Conservation (phyloP, 1,140 invertebrate genomes). For the Paramacrobiotus metropolitanus region DNA sequence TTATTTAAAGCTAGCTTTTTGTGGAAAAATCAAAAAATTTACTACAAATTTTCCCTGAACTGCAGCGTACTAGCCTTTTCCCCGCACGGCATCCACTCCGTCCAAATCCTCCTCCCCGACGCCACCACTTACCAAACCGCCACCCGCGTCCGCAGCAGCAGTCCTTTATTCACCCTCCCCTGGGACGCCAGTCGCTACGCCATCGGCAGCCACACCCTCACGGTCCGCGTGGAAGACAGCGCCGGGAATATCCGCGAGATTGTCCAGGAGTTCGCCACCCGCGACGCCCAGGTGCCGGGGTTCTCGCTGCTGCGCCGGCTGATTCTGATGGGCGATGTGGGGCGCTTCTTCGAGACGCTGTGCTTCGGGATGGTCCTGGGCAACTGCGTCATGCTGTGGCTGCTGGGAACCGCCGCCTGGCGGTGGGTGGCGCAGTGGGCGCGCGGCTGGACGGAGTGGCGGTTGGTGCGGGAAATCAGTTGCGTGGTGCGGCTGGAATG, state of each 20-base stretch:
- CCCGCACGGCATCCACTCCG: conserved; percentile 31
- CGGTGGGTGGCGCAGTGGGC: no score
- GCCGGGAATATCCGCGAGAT: background rate
- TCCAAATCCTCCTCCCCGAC: conserved; percentile 38
- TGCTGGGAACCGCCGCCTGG: no score
- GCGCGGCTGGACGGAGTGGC: no score
- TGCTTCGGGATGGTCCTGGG: no score
- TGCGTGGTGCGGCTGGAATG: no score
- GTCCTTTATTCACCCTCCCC: conserved; percentile 39
- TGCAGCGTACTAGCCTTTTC: conserved; percentile 38
- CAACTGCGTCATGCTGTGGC: no score
- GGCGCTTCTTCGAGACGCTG: background rate
- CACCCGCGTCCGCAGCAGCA: conserved; percentile 26
- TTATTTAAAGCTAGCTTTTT: no score
- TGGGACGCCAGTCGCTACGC: conserved; percentile 43
- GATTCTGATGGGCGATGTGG: background rate
- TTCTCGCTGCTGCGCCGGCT: background rate
- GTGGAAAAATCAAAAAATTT: no score
- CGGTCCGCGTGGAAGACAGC: conserved; percentile 9
- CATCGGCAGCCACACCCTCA: conserved; percentile 40
- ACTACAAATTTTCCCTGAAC: no score
- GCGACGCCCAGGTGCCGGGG: background rate
- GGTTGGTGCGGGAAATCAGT: no score
- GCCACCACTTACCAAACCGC: conserved; percentile 35
- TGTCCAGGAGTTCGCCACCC: background rate